A percentile compares a stretch with the other conserved stretches of the same genome.
Evolutionary conservation across 2,888 invertebrate genomes (phyloP).

Genomic region (Drosophila helvetica): DNA sequence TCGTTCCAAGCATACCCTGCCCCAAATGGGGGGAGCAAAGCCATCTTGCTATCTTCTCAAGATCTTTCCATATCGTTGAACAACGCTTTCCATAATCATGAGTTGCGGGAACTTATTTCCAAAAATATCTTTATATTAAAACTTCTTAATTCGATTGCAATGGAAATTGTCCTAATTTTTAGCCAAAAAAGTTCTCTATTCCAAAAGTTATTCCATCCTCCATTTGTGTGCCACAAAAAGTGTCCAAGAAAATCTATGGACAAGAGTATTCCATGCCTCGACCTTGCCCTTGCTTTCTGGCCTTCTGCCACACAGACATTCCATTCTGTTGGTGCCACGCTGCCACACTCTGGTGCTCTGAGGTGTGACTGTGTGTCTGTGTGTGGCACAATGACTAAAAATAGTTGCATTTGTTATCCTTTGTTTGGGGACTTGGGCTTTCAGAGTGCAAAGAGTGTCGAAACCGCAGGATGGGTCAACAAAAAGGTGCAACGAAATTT

Average conservation of each 20-base stretch:
- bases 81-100: too few species aligned
- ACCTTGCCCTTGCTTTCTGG: background rate
- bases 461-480: constrained; percentile 33
- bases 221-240: too few species aligned
- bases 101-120: too few species aligned
- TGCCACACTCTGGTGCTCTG: background rate
- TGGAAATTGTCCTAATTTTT: too few species aligned
- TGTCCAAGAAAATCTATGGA: background rate
- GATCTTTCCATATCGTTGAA: background rate
- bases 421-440: constrained; percentile 2
- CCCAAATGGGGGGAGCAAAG: background rate
- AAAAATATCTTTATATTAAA: too few species aligned
- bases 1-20: background rate
- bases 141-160: too few species aligned
- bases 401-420: constrained; percentile 40
- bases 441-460: constrained; percentile 13
- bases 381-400: constrained; percentile 39
- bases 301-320: background rate
- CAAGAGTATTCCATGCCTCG: background rate
- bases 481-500: constrained; percentile 36
- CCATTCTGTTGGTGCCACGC: background rate
- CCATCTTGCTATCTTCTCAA: background rate
- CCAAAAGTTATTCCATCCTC: too few species aligned
- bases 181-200: too few species aligned
- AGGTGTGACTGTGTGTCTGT: background rate